A percentile compares a stretch with the other conserved stretches of the same genome.
phyloP scores from a whole-genome alignment of 2,113 vertebrate species.

The Tyrannus savana region DNA sequence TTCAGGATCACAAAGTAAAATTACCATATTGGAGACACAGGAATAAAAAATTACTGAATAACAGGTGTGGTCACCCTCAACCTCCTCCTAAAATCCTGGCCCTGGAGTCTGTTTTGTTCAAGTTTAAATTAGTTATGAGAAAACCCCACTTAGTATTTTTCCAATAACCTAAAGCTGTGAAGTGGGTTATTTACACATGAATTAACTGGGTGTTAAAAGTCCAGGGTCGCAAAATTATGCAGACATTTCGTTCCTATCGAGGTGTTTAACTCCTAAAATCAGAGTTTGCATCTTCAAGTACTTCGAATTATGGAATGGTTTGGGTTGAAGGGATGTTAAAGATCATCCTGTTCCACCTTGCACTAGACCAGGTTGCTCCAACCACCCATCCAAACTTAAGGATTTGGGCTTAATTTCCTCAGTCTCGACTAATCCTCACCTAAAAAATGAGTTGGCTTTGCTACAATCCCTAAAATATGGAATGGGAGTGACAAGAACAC shows the following conservation, averaged over 20 bases:
- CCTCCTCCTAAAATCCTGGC: not conserved
- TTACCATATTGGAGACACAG: not conserved
- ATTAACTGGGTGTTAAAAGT: not conserved
- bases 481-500: not conserved
- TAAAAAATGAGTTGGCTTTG: not conserved
- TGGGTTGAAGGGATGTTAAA: not conserved
- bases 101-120: not conserved
- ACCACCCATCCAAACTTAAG: not conserved
- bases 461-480: fast-evolving
- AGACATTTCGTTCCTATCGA: not conserved
- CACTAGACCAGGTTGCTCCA: not conserved
- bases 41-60: not conserved
- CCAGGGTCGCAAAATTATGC: not conserved
- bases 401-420: not conserved
- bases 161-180: not conserved
- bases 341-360: not conserved
- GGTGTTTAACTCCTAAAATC: not conserved
- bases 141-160: not conserved
- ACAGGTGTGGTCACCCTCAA: not conserved
- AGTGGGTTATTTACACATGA: not conserved
- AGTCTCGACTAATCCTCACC: not conserved
- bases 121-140: not conserved
- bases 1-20: not conserved
- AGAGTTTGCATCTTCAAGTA: not conserved
- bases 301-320: not conserved